Evolutionary conservation across 2,888 invertebrate genomes (phyloP).

Genomic region (Apotomis capreana): DNA sequence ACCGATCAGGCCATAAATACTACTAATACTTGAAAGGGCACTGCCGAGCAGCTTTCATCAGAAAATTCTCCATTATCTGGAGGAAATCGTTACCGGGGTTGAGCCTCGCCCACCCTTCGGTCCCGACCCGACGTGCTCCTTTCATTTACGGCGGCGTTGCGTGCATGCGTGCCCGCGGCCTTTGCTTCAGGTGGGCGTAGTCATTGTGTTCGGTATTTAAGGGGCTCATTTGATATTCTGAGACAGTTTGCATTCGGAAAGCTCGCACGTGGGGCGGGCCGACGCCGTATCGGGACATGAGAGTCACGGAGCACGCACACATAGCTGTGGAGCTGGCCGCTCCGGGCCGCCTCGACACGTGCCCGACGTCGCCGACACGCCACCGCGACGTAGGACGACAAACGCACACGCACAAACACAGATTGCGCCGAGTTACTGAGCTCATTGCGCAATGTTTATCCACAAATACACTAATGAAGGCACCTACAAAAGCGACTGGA

Average conservation of each 20-base stretch:
- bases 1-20: constrained; percentile 73
- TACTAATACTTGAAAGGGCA: constrained; percentile 77
- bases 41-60: constrained; percentile 78
- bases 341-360: constrained; percentile 52
- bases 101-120: constrained; percentile 72
- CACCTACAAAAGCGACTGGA: constrained; percentile 82
- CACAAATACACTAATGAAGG: constrained; percentile 84
- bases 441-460: constrained; percentile 75
- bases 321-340: constrained; percentile 46
- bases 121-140: constrained; percentile 68
- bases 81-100: constrained; percentile 81
- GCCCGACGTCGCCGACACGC: constrained; percentile 45
- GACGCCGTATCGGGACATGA: constrained; percentile 66
- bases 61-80: constrained; percentile 81
- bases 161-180: constrained; percentile 79
- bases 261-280: constrained; percentile 70
- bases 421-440: constrained; percentile 62
- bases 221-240: constrained; percentile 83
- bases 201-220: constrained; percentile 81
- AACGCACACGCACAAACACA: constrained; percentile 66
- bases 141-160: constrained; percentile 79
- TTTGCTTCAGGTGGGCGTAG: constrained; percentile 80
- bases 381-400: constrained; percentile 44
- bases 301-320: constrained; percentile 59
- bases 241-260: constrained; percentile 81